Conservation (phyloP, 2,888 invertebrate genomes). For the Agrotis exclamationis region DNA sequence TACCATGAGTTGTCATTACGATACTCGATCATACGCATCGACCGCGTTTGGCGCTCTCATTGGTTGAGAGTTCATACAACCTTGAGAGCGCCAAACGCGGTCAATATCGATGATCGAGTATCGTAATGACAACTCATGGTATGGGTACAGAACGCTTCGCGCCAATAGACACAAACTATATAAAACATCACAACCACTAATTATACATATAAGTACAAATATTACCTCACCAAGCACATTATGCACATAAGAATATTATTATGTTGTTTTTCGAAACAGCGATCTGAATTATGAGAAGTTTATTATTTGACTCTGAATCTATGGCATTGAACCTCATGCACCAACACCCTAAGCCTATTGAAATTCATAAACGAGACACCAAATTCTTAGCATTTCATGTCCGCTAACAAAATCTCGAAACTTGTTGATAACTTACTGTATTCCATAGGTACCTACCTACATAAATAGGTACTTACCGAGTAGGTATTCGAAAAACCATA, state of each 20-base stretch:
- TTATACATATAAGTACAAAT: neutral
- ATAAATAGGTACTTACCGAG: neutral
- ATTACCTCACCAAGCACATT: slow-evolving; percentile 51
- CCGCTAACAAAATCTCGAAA: neutral
- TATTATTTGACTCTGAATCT: neutral
- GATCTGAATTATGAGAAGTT: neutral
- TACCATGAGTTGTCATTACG: too few species aligned
- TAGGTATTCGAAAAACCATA: neutral
- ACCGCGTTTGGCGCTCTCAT: too few species aligned
- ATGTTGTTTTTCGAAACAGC: neutral
- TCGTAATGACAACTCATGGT: too few species aligned
- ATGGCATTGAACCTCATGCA: too few species aligned
- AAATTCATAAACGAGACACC: neutral
- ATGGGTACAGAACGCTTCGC: slow-evolving; percentile 41
- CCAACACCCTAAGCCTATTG: too few species aligned
- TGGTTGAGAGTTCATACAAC: too few species aligned
- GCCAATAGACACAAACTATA: slow-evolving; percentile 25
- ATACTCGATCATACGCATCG: too few species aligned
- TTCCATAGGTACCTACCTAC: neutral
- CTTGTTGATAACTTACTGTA: neutral
- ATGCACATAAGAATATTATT: slow-evolving; percentile 44
- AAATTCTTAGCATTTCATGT: neutral
- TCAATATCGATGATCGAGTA: too few species aligned
- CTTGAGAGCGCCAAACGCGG: too few species aligned
- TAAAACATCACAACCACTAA: slow-evolving; percentile 19